These are phyloP conservation scores for Gyps fulvus DNA, from an alignment of 2,113 vertebrate species.

Conservation along the genomic window DNA sequence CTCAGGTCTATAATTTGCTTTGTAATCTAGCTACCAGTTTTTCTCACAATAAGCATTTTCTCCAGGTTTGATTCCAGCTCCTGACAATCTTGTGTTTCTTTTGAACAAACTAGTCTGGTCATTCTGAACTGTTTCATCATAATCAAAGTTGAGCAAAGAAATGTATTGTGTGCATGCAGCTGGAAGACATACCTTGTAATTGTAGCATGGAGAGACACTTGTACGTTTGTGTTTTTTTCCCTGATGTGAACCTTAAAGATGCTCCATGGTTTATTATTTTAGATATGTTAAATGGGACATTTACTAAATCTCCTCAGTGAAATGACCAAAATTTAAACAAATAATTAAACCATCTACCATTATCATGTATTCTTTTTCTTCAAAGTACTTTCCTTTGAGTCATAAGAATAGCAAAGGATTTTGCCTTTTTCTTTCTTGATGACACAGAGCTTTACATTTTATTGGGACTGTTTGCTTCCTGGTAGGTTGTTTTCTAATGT, in stretches of 20 bases:
- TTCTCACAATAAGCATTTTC: neutral
- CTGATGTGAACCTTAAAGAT: neutral
- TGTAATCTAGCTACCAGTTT: neutral
- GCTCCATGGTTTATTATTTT: neutral
- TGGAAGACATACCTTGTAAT: neutral
- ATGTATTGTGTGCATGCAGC: neutral
- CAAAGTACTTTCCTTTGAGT: neutral
- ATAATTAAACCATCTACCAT: neutral
- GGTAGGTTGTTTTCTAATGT: neutral
- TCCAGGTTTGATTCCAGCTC: neutral
- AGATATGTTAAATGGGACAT: neutral
- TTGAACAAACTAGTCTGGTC: neutral
- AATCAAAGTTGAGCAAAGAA: neutral
- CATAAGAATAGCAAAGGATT: neutral
- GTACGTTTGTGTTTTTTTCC: rapidly evolving
- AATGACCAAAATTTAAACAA: neutral
- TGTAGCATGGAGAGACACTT: neutral
- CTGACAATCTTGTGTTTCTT: neutral
- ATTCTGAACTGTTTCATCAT: neutral
- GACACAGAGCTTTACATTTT: neutral
- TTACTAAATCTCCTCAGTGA: neutral
- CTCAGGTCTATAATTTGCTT: neutral
- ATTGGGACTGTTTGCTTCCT: neutral
- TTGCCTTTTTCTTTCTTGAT: neutral
- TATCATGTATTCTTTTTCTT: neutral